phyloP scores from a whole-genome alignment of 2,113 vertebrate genomes.

The Notarius quadriscutis region DNA sequence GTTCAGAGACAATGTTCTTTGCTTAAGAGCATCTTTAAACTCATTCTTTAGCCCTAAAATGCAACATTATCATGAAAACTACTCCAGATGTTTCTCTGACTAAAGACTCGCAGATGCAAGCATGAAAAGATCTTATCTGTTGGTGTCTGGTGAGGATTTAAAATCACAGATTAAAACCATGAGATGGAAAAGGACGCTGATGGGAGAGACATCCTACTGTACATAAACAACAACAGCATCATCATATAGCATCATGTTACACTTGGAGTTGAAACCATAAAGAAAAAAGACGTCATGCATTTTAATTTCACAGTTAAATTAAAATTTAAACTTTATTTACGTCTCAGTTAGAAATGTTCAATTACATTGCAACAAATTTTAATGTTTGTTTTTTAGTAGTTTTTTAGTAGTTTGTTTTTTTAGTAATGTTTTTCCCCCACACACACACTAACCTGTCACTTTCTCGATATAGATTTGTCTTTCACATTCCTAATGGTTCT shows the following conservation, averaged over 20 bases:
- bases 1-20: too few relatives aligned
- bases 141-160: slow-evolving; percentile 64
- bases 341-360: neutral
- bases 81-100: slow-evolving; percentile 45
- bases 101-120: slow-evolving; percentile 16
- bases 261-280: neutral
- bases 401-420: neutral
- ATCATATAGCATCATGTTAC: neutral
- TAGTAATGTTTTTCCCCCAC: too few relatives aligned
- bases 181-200: neutral
- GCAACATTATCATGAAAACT: too few relatives aligned
- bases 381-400: neutral
- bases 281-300: neutral
- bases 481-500: slow-evolving; percentile 33
- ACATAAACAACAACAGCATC: neutral
- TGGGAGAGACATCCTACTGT: neutral
- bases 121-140: slow-evolving; percentile 14
- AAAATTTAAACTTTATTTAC: neutral
- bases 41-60: too few relatives aligned
- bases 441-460: neutral
- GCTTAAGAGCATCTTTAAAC: too few relatives aligned
- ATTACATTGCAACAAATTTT: neutral
- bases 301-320: neutral
- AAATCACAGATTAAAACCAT: slow-evolving; percentile 54
- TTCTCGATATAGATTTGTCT: slow-evolving; percentile 56